phyloP scores from a whole-genome alignment of 1,140 invertebrate genomes.

The Cylas formicarius region DNA sequence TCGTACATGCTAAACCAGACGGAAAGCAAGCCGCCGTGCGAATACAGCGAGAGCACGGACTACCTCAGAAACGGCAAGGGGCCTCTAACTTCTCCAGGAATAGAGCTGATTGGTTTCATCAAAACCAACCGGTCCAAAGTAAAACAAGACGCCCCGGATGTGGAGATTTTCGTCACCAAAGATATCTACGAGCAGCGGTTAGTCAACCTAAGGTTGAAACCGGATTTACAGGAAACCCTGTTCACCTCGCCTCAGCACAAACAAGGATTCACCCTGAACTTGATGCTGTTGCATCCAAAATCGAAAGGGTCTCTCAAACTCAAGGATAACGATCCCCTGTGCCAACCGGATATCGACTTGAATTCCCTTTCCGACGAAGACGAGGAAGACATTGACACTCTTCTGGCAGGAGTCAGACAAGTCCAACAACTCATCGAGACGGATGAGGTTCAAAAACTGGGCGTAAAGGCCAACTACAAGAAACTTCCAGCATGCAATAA shows the following conservation, averaged over 20 bases:
- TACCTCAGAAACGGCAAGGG: constrained; percentile 43
- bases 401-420: constrained; percentile 25
- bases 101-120: constrained; percentile 42
- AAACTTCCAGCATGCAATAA: constrained; percentile 25
- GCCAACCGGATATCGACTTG: constrained; percentile 57
- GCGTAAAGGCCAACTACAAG: constrained; percentile 15
- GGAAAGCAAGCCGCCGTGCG: constrained; percentile 8
- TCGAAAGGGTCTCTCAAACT: constrained; percentile 55
- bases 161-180: constrained; percentile 41
- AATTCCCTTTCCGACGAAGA: constrained; percentile 52
- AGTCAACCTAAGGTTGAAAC: constrained; percentile 1
- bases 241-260: constrained; percentile 12
- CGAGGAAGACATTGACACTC: constrained; percentile 40
- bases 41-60: constrained; percentile 28
- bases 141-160: constrained; percentile 46
- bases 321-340: constrained; percentile 51
- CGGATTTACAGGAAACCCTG: constrained; percentile 16
- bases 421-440: constrained; percentile 22
- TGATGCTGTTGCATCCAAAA: constrained; percentile 66
- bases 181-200: constrained; percentile 8
- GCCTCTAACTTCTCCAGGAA: constrained; percentile 40
- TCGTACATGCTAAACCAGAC: constrained; percentile 42
- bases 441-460: constrained; percentile 23
- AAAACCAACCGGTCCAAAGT: constrained; percentile 38
- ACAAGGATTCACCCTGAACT: constrained; percentile 39